Conservation (phyloP, 2,113 vertebrate species). For the Mionectes macconnelli region DNA sequence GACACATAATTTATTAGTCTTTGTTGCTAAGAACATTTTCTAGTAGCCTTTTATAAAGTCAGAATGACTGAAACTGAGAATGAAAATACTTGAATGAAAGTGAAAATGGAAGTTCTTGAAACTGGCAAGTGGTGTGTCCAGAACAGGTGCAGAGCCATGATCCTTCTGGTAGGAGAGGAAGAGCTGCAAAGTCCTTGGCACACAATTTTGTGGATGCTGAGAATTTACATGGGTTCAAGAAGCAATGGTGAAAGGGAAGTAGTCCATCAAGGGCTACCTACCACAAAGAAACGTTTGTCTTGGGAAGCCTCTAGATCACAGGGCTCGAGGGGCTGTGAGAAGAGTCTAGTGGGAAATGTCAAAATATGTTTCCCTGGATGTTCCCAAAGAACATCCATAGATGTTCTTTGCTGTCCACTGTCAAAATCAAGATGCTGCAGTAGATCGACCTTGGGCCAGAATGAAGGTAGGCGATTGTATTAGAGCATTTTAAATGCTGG, state of each 20-base stretch:
- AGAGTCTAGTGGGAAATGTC: background rate
- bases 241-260: background rate
- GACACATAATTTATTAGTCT: background rate
- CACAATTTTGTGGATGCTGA: background rate
- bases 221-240: background rate
- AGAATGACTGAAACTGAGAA: background rate
- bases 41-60: background rate
- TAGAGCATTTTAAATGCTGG: background rate
- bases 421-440: background rate
- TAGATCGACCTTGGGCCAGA: background rate
- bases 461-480: background rate
- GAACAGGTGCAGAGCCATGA: accelerated
- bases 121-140: background rate
- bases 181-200: background rate
- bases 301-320: background rate
- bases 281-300: background rate
- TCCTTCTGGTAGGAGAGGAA: background rate
- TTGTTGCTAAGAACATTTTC: background rate
- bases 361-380: background rate
- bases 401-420: background rate
- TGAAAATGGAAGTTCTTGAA: background rate
- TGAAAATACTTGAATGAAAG: background rate
- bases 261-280: background rate
- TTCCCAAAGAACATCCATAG: no score
- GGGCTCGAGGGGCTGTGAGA: background rate